A percentile compares a stretch with the other conserved stretches of the same genome.
phyloP scores from a whole-genome alignment of 2,888 invertebrate genomes.

The Opisthograptis luteolata region DNA sequence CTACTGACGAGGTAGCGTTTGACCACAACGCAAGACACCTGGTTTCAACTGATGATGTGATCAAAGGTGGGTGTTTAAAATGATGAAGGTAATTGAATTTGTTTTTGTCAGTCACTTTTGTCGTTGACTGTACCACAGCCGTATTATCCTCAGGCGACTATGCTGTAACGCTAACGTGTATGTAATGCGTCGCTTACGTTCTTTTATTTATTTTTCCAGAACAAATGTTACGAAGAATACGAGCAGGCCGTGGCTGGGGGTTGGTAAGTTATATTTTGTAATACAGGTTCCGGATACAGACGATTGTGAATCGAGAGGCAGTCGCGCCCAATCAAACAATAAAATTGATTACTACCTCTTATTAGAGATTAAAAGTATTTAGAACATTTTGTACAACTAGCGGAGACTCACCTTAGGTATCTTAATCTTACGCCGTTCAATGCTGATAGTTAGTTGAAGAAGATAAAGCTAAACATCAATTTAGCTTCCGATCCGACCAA shows the following conservation, averaged over 20 bases:
- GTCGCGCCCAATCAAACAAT: not conserved
- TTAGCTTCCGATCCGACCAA: not conserved
- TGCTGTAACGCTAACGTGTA: too few species aligned
- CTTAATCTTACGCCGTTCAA: not conserved
- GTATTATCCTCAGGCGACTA: too few species aligned
- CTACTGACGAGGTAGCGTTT: constrained; percentile 38
- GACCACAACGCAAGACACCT: too few species aligned
- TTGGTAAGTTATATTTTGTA: not conserved
- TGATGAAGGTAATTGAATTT: too few species aligned
- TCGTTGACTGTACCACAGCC: too few species aligned
- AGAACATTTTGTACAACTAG: not conserved
- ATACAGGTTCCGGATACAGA: not conserved
- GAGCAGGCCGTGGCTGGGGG: not conserved
- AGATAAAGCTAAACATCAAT: not conserved
- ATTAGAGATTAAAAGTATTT: not conserved
- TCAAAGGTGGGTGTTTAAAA: too few species aligned
- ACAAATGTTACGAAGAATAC: constrained; percentile 2
- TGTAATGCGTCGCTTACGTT: too few species aligned
- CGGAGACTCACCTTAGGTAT: not conserved
- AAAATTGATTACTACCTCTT: constrained; percentile 2
- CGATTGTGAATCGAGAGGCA: not conserved
- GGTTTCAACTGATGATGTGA: too few species aligned
- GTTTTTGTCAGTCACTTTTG: too few species aligned
- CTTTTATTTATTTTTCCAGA: constrained; percentile 2
- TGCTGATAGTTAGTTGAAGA: not conserved